Evolutionary conservation across 2,888 invertebrate species (phyloP), one percentile per base, ranked within the genome.

Genomic region (Nudaria mundana): DNA sequence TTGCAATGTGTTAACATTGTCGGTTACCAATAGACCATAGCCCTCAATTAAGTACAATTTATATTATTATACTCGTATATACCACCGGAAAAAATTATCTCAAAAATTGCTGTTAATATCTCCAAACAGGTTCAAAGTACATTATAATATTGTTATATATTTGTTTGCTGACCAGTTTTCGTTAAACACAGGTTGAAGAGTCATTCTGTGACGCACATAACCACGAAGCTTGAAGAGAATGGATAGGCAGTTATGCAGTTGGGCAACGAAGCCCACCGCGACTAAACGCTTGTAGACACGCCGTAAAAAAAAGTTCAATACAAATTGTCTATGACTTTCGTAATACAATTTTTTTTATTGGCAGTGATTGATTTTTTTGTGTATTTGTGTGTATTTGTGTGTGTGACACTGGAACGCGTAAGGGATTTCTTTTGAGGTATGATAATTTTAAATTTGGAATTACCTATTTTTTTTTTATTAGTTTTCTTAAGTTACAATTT

Each of bases 191-290:
- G 22, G 22, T 22, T 39, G 38, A 39, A 29, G 37, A 25, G 25
- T 38, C 18, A 14, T 13, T 5, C 4, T n/a, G 18, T 38, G 38
- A 33, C 33, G 34, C 18, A 12, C 13, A 7, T 10, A 13, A 5
- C 8, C 3, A 20, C 14, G 22, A 18, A 25, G 22, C 20, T 30
- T 34, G 24, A 25, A 40, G 40, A 30, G 40, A 40, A 40, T 40
- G 40, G 25, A 2, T 20, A 3, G 12, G 6, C 11, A n/a, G 23
- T n/a, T 24, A 20, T 20, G 30, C 35, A 40, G 40, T 40, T 30
- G 34, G 40, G 40, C 40, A 16, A 14, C n/a, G 10, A 24, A 24
- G 40, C 35, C 35, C 40, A 30, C 8, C 7, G 30, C 33, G 34
- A 12, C 10, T 11, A 12, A 15, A 29, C 40, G 40, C 28, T 5